phyloP scores from a whole-genome alignment of 2,888 invertebrate genomes.

The Brachypalpus laphriformis region DNA sequence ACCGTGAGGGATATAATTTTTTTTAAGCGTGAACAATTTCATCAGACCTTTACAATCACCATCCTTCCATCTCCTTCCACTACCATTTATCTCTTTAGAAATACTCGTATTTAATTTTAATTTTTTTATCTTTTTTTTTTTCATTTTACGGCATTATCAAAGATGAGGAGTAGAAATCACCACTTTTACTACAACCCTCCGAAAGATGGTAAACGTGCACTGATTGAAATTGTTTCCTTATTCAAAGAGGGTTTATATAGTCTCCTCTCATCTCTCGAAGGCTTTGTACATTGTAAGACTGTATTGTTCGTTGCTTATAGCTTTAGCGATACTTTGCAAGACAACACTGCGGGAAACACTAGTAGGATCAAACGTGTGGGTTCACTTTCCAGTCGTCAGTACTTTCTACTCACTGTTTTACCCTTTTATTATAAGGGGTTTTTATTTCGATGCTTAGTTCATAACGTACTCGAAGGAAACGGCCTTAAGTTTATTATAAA shows the following conservation, averaged over 20 bases:
- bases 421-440: background rate
- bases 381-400: background rate
- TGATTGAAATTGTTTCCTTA: conserved; percentile 26
- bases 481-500: too few relatives aligned
- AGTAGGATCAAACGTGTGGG: background rate
- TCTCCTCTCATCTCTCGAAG: background rate
- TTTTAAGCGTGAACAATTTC: conserved; percentile 23
- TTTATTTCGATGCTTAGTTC: background rate
- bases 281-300: background rate
- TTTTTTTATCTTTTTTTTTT: background rate
- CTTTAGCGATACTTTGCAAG: background rate
- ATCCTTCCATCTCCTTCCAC: background rate
- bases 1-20: conserved; percentile 28
- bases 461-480: background rate
- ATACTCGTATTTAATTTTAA: background rate
- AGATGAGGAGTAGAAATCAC: conserved; percentile 15
- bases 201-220: conserved; percentile 8
- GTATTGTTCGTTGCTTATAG: background rate
- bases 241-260: background rate
- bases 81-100: conserved; percentile 10
- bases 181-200: conserved; percentile 16
- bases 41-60: conserved; percentile 16
- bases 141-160: conserved; percentile 5
- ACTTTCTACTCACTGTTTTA: background rate
- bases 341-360: background rate